Conservation (phyloP, 2,888 invertebrate species). For the Crossocerus cetratus region DNA sequence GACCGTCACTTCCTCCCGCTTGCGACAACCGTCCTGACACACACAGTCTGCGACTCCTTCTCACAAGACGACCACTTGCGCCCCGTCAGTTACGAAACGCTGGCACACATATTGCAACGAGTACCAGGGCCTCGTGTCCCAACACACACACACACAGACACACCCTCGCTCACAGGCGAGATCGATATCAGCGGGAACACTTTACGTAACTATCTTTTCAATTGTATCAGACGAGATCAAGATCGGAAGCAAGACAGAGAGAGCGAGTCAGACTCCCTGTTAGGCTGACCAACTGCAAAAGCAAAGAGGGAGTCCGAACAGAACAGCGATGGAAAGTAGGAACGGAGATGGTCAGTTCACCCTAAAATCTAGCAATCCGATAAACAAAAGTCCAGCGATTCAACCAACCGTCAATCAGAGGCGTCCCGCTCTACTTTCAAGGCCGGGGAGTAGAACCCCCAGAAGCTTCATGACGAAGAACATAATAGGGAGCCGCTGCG, state of each 20-base stretch:
- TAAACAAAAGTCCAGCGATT: too few species aligned
- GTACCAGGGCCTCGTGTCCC: constrained; percentile 4
- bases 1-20: constrained; percentile 1
- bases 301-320: too few species aligned
- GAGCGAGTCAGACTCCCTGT: neutral
- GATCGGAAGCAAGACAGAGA: neutral
- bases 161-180: neutral
- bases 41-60: constrained; percentile 1
- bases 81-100: constrained; percentile 4
- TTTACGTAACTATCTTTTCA: neutral
- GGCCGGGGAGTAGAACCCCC: neutral
- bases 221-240: neutral
- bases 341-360: too few species aligned
- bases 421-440: neutral
- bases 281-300: neutral
- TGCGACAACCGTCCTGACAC: constrained; percentile 7
- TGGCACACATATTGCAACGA: constrained; percentile 2
- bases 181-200: neutral
- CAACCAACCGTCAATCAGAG: neutral
- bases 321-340: too few species aligned
- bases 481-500: neutral
- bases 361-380: too few species aligned
- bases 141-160: neutral
- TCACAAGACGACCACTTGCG: neutral
- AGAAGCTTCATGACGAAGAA: neutral